Evolutionary conservation across 92 coral and sea anemone species (phyloP).

Genomic region (Paragorgia papillata): DNA sequence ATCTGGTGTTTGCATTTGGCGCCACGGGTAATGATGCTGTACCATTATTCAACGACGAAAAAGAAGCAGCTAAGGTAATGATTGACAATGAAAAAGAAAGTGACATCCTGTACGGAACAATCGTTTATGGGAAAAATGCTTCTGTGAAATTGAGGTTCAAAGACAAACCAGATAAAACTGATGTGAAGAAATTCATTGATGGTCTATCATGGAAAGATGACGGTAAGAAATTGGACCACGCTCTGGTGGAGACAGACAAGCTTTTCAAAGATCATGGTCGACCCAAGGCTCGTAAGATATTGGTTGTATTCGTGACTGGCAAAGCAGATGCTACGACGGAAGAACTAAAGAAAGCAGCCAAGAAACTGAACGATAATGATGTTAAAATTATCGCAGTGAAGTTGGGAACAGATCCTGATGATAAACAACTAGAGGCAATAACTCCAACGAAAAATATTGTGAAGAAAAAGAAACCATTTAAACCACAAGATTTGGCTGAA

Average conservation of each 20-base stretch:
- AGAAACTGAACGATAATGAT: conserved; percentile 61
- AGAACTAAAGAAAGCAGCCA: conserved; percentile 57
- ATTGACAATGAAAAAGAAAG: conserved; percentile 65
- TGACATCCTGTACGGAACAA: conserved; percentile 68
- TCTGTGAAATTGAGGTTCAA: conserved; percentile 64
- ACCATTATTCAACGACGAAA: conserved; percentile 67
- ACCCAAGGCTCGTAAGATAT: conserved; percentile 73
- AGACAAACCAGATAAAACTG: conserved; percentile 57
- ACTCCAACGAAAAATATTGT: conserved; percentile 64
- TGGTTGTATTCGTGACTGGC: conserved; percentile 80
- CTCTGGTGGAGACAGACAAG: conserved; percentile 62
- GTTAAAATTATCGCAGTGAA: conserved; percentile 75
- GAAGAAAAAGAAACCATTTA: conserved; percentile 56
- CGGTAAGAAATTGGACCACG: conserved; percentile 67
- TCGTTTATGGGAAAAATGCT: conserved; percentile 67
- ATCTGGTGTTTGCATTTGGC: conserved; percentile 80
- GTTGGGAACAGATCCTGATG: conserved; percentile 73
- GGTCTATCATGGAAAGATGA: conserved; percentile 54
- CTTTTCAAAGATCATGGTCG: conserved; percentile 70
- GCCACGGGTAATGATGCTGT: conserved; percentile 64
- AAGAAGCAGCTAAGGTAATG: conserved; percentile 65
- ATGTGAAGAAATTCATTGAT: conserved; percentile 41
- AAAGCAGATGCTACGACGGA: conserved; percentile 66
- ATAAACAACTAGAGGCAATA: conserved; percentile 46
- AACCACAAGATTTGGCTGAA: conserved; percentile 60